Conservation (phyloP, 92 coral and sea anemone genomes). For the Virgularia gustaviana region DNA sequence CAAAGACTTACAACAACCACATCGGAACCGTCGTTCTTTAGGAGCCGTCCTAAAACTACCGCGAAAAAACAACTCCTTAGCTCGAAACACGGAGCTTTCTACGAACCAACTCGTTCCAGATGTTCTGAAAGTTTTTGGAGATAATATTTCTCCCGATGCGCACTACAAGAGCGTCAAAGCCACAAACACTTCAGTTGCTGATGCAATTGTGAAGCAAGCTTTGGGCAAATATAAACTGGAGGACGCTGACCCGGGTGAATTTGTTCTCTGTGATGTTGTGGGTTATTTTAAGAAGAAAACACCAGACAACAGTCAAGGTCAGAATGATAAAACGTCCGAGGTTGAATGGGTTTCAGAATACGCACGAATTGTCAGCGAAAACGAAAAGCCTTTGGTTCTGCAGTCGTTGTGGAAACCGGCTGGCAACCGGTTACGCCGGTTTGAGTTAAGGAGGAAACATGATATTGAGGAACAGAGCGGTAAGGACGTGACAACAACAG, state of each 20-base stretch:
- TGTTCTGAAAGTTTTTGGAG: slow-evolving; percentile 89
- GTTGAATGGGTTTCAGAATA: slow-evolving; percentile 79
- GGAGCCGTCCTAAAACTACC: slow-evolving; percentile 70
- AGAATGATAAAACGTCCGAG: slow-evolving; percentile 43
- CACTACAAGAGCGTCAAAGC: slow-evolving; percentile 95
- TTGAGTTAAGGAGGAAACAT: slow-evolving; percentile 69
- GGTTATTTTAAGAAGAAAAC: slow-evolving; percentile 62
- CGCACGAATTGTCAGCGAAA: slow-evolving; percentile 83
- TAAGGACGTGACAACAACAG: slow-evolving; percentile 62
- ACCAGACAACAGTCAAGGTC: slow-evolving; percentile 30
- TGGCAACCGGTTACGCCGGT: slow-evolving; percentile 80
- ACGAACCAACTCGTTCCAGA: slow-evolving; percentile 95
- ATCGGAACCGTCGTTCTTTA: slow-evolving; percentile 69
- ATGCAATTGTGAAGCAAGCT: slow-evolving; percentile 83
- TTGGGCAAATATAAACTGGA: slow-evolving; percentile 75
- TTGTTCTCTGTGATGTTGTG: slow-evolving; percentile 88
- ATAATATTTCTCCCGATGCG: slow-evolving; percentile 88
- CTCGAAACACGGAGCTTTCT: slow-evolving; percentile 72
- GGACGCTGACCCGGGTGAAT: slow-evolving; percentile 63
- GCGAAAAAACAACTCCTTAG: slow-evolving; percentile 43
- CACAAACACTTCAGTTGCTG: slow-evolving; percentile 76
- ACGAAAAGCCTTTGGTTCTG: slow-evolving; percentile 83
- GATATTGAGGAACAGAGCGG: slow-evolving; percentile 70
- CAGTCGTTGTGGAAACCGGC: slow-evolving; percentile 97
- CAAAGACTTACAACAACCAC: slow-evolving; percentile 51